Base-by-base conservation (phyloP, 2,113 vertebrate genomes). In the Neoarius graeffei region DNA sequence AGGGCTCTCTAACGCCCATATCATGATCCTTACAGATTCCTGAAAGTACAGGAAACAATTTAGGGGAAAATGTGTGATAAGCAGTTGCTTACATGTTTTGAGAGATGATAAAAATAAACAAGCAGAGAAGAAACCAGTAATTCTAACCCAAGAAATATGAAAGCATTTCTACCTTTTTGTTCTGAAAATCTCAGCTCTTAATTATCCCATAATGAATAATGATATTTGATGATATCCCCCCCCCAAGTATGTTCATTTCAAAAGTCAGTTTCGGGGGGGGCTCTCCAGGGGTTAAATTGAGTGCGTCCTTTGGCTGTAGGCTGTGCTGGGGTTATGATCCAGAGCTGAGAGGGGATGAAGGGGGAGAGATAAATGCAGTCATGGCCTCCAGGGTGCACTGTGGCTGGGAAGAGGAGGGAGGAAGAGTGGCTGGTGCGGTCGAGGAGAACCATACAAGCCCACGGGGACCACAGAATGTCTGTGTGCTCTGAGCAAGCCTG, bases 381-480 rank as follows among this genome's bases (percentile, higher is more conserved):
- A 67, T 89, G 84, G 79, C 90, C 88, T 88, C 80, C 86, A 88
- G 90, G 90, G 82, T 86, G 85, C 85, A 85, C 25, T 84, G 74
- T 86, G 85, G 76, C 76, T 86, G 83, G 74, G 83, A 85, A 87
- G 77, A 73, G 83, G 79, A 86, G 86, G 85, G 81, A 86, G 62
- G 81, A 84, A 84, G 56, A 77, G 86, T 81, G 69, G 88, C 67
- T 81, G 56, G 82, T 52, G 57, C 7, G 48, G 88, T n/a, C 50
- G 83, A 88, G 91, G 85, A 89, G 85, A 85, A 85, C 64, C 42
- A 81, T 86, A 89, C 74, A 95, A 93, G 94, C 93, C 94, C 90
- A 54, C 92, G 88, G 91, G 95, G 95, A 94, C 93, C 86, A 88
- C 93, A 91, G 92, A 93, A 96, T 95, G 95, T 64, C 96, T 93